A percentile compares a stretch with the other conserved stretches of the same genome.
phyloP scores from a whole-genome alignment of 2,888 invertebrate genomes.

The Syritta pipiens region DNA sequence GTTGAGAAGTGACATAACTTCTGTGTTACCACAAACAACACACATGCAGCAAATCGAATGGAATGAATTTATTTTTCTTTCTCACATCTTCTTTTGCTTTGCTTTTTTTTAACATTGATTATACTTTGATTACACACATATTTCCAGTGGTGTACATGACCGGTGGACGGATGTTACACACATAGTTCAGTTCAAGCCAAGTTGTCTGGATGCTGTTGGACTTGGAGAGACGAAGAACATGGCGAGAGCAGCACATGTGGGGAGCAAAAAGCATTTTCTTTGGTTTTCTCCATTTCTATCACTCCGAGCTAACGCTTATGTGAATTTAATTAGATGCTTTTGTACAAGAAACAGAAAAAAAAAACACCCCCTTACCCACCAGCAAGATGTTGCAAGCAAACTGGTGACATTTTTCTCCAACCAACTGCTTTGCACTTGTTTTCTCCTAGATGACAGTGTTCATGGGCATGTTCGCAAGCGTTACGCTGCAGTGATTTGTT shows the following conservation, averaged over 20 bases:
- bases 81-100: neutral
- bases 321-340: neutral
- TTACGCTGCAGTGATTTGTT: slow-evolving; percentile 31
- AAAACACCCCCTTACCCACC: neutral
- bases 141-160: slow-evolving; percentile 5
- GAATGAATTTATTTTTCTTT: slow-evolving; percentile 24
- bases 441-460: slow-evolving; percentile 1
- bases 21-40: slow-evolving; percentile 1
- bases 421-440: slow-evolving; percentile 8
- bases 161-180: slow-evolving; percentile 2
- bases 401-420: slow-evolving; percentile 8
- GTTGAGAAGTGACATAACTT: slow-evolving; percentile 44
- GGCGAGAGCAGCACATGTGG: too few relatives aligned
- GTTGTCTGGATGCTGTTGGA: neutral
- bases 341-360: neutral
- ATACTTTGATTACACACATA: slow-evolving; percentile 27
- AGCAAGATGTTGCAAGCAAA: slow-evolving; percentile 27
- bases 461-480: slow-evolving; percentile 39
- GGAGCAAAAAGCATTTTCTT: too few relatives aligned
- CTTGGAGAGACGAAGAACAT: too few relatives aligned
- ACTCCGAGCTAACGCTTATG: neutral
- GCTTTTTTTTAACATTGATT: slow-evolving; percentile 23
- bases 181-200: neutral
- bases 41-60: neutral
- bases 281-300: neutral